Evolutionary conservation across 2,113 vertebrate genomes (phyloP), one percentile per base, ranked within the genome.

Genomic region (Agelaius phoeniceus): DNA sequence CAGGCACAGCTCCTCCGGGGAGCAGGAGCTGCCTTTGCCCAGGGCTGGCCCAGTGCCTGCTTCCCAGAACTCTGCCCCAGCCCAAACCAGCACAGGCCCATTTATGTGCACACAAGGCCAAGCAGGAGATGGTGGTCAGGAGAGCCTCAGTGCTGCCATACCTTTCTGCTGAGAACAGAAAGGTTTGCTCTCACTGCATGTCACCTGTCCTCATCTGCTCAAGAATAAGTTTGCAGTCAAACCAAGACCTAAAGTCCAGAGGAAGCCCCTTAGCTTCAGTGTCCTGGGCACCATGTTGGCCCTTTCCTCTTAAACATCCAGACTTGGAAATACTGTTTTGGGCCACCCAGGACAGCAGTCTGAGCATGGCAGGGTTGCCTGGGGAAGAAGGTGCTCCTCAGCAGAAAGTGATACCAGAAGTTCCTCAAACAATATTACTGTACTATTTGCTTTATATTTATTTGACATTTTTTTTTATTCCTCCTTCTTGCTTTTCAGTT

Each of bases 401-500:
- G 57, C 7, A 9, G 15, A 55, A 67, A 43, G 44, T 8, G 11
- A 4, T 51, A 10, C 57, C 17, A 28, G 43, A 26, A 83, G 20
- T 67, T 31, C 37, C 15, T 23, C 1, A 0, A 6, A 8, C n/a
- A 37, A 15, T 13, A 17, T 37, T 84, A 20, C 35, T 67, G 39
- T 37, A 59, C 17, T 61, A 6, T 22, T 48, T 6, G 2, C 24
- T 63, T 54, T 41, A 5, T 35, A 58, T 66, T 81, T 66, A 28
- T n/a, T 31, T 19, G n/a, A 6, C 1, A 0, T 71, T 76, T 67
- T n/a, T 35, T 74, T 37, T 37, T 31, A 13, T 71, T 58, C 13
- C 12, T 49, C 22, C 33, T 66, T 4, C 9, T 55, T 69, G 12
- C 28, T 87, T 78, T 84, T 44, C 89, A 98, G 98, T 93, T 77